phyloP scores from a whole-genome alignment of 1,140 invertebrate species.

The Rhizoglyphus robini region DNA sequence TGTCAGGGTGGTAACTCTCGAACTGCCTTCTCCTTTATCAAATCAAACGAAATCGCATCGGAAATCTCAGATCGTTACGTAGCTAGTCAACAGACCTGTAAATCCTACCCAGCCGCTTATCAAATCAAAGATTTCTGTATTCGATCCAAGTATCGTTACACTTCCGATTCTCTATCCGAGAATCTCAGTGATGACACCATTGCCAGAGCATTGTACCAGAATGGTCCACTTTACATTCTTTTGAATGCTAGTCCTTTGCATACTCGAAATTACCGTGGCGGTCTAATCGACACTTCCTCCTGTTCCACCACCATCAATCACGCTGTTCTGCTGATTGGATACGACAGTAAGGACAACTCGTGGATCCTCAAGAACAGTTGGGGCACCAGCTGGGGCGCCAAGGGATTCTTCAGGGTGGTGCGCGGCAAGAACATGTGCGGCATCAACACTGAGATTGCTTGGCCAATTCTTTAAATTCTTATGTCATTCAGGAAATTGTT shows the following conservation, averaged over 20 bases:
- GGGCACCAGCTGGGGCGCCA: slow-evolving; percentile 2
- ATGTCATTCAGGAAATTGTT: too few species aligned
- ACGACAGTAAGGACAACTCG: background rate
- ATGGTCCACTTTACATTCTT: background rate
- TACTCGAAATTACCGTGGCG: background rate
- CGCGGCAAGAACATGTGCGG: background rate
- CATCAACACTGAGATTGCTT: background rate
- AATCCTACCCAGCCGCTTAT: too few species aligned
- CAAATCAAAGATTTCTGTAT: too few species aligned
- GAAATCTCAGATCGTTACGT: too few species aligned
- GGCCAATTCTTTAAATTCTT: too few species aligned
- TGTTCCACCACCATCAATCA: background rate
- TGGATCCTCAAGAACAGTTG: slow-evolving; percentile 16
- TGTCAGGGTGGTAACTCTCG: slow-evolving; percentile 72
- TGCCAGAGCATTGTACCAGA: background rate
- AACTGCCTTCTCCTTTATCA: too few species aligned
- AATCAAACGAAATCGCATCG: too few species aligned
- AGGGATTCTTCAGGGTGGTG: slow-evolving; percentile 11
- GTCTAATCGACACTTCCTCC: background rate
- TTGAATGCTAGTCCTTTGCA: slow-evolving; percentile 4
- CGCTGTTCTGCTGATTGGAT: background rate
- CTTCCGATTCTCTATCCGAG: background rate
- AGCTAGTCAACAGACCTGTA: too few species aligned
- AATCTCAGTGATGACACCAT: background rate
- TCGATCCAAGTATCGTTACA: background rate